Evolutionary conservation across 2,888 invertebrate species (phyloP), one percentile per base, ranked within the genome.

Genomic region (Bimastos eiseni): DNA sequence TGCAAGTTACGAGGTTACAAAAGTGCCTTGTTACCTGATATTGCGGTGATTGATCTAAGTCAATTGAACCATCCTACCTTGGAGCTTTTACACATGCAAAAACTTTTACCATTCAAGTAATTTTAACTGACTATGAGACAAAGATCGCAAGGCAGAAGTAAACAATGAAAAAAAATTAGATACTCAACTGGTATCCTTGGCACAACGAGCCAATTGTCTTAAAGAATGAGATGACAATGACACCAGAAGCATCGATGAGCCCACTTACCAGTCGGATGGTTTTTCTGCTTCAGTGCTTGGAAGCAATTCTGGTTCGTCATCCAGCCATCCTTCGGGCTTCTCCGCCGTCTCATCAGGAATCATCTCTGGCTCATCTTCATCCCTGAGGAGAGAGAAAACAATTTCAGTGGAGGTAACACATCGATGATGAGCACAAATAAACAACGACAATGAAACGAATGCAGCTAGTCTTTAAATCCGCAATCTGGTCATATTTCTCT

Each of bases 251-350:
- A 70, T n/a, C 0, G 30, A n/a, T 70, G n/a, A 70, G 11, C n/a
- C 11, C 34, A 93, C 93, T 93, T 92, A 96, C 96, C 99, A 99
- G 95, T 99, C 99, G 0, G 96, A 96, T 0, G 99, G 99, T 95
- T 98, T 98, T 90, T 96, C 95, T 0, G 98, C 98, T 89, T 96
- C 96, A 0, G 98, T 97, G 95, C 99, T 99, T 1, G 98, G 96
- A 91, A 96, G 94, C 95, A 97, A 97, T 90, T 97, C 96, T 0
- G 97, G 97, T 95, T 99, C 99, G 93, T 98, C 96, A 93, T 98
- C 98, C 49, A 99, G 96, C 99, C 99, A 99, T 36, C 97, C 98
- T 33, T 96, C 97, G 0, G 99, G 99, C 95, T 97, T 97, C 5
- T 96, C 96, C 0, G 98, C 98, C 93, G 96, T 96, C 92, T 97